phyloP scores from a whole-genome alignment of 35 echinoderm and acorn worm species.

The Apostichopus japonicus region DNA sequence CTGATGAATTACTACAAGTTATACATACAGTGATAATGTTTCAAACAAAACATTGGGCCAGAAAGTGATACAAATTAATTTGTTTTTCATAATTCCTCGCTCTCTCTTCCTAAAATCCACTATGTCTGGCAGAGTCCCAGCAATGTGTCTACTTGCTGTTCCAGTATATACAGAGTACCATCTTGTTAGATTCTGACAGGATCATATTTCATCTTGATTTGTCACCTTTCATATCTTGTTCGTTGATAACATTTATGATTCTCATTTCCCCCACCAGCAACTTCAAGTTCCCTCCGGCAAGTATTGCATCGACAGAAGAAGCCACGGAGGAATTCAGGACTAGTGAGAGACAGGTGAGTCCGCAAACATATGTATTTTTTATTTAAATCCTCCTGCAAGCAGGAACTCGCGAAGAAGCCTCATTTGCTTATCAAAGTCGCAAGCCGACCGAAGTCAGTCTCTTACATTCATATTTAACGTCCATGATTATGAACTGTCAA shows the following conservation, averaged over 20 bases:
- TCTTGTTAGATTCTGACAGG: not conserved
- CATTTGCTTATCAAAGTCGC: no score
- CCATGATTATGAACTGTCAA: no score
- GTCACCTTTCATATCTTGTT: not conserved
- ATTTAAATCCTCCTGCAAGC: no score
- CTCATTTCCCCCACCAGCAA: conserved; percentile 63
- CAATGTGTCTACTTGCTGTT: not conserved
- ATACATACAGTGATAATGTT: no score
- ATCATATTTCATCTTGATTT: not conserved
- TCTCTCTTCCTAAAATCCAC: not conserved
- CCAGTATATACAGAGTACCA: not conserved
- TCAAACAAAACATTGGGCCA: no score
- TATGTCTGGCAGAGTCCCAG: not conserved
- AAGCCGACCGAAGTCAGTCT: no score
- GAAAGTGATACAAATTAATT: no score
- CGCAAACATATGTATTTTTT: no score
- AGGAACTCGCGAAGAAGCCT: no score
- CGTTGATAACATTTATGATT: no score
- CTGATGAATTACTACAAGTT: no score
- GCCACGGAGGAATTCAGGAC: conserved; percentile 72
- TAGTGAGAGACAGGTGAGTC: conserved; percentile 87
- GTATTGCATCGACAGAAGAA: conserved; percentile 69
- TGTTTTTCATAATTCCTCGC: not conserved
- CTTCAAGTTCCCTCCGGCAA: conserved; percentile 92
- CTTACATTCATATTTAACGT: no score